Base-by-base conservation (phyloP, 2,888 invertebrate species). In the Microctonus brassicae region DNA sequence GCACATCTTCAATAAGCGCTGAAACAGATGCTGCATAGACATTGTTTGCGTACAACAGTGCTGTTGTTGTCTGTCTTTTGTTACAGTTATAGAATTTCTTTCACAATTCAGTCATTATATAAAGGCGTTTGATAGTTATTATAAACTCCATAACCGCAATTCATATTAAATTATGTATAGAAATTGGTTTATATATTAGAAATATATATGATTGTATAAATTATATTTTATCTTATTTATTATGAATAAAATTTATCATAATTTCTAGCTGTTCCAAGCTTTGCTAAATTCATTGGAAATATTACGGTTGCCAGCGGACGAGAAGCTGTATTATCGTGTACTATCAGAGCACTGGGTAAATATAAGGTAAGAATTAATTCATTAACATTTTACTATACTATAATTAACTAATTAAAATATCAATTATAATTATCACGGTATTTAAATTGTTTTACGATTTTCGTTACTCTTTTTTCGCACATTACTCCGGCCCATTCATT, bases 271-370 rank as follows among this genome's bases (percentile, higher is more conserved):
- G 74, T 81, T 76, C 94, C 94, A 0, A 92, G 92, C 82, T 94
- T 94, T 84, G 88, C 90, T 63, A 92, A 91, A 57, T 91, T 92
- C 33, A 93, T 94, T 73, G 90, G 91, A 76, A 94, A 94, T 85
- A 92, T 93, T 76, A 94, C 94, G 0, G 93, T 93, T 9, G 91
- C 94, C 6, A 90, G 93, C 29, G 94, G 94, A 39, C 89, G 93
- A 70, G 94, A 94, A 82, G 94, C 94, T 0, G 89, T 93, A 5
- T 90, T 94, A 7, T 92, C 92, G 69, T 94, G 94, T 82, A 91
- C 92, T 34, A 93, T 94, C 3, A 91, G 91, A 42, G 92, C 93
- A 79, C 89, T 94, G 70, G 94, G 93, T 57, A 91, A 92, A 82
- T 94, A 93, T 87, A 94, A 93, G 91, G 94, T 94, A 89, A 87